phyloP scores from a whole-genome alignment of 1,140 invertebrate species.

The Meloidogyne chitwoodi region DNA sequence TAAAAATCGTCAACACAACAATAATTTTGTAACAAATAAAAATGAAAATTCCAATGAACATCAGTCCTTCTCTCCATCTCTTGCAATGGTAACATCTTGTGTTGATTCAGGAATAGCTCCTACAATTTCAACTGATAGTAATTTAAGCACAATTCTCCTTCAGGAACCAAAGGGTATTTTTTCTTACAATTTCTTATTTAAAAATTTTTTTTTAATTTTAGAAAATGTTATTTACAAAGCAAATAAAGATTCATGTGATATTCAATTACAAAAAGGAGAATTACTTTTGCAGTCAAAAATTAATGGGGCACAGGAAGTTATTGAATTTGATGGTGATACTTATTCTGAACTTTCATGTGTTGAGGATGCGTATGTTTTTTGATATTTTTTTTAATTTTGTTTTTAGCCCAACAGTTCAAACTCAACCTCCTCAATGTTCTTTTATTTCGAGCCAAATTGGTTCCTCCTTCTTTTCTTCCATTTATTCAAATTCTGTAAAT shows the following conservation, averaged over 20 bases:
- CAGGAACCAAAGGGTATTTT: not conserved
- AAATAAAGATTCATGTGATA: not conserved
- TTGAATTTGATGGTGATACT: not conserved
- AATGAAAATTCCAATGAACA: not conserved
- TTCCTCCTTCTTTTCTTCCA: constrained; percentile 11
- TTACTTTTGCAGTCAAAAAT: not conserved
- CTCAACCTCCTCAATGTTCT: not conserved
- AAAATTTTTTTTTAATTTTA: not conserved
- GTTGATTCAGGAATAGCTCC: constrained; percentile 25
- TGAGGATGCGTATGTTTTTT: not conserved
- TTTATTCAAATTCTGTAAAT: constrained; percentile 1
- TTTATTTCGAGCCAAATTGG: constrained; percentile 12
- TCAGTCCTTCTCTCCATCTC: not conserved
- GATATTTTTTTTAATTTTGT: not conserved
- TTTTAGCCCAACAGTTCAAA: not conserved
- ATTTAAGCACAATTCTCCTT: constrained; percentile 15
- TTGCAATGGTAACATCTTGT: constrained; percentile 22
- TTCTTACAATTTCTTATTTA: not conserved
- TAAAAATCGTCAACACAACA: not conserved
- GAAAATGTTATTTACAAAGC: constrained; percentile 11
- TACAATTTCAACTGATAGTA: constrained; percentile 26
- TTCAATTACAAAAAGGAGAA: not conserved
- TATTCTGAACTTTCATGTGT: not conserved
- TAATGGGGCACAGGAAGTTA: not conserved
- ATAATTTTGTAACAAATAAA: not conserved